Conservation (phyloP, 2,113 vertebrate genomes). For the Syngnathus typhle region DNA sequence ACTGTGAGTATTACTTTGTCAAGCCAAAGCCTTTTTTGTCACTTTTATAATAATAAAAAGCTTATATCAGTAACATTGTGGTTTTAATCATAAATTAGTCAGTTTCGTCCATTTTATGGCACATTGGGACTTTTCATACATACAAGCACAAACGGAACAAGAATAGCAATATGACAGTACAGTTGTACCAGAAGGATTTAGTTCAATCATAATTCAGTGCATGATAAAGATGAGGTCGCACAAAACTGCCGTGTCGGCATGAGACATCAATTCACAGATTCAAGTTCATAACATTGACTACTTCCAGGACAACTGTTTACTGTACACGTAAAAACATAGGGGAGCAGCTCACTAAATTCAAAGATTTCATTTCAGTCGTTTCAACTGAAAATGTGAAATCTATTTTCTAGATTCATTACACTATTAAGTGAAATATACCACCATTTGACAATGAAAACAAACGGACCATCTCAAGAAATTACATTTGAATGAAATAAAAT, state of each 20-base stretch:
- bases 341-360: not conserved
- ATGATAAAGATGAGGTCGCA: slow-evolving; percentile 3
- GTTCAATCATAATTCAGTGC: slow-evolving; percentile 20
- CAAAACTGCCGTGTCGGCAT: slow-evolving; percentile 9
- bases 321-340: slow-evolving; percentile 1
- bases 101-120: slow-evolving; percentile 49
- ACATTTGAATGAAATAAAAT: too few species aligned
- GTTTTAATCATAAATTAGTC: slow-evolving; percentile 21
- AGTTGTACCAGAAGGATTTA: slow-evolving; percentile 3
- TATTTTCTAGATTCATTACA: not conserved
- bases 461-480: too few species aligned
- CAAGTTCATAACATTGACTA: not conserved
- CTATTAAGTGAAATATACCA: not conserved
- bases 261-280: slow-evolving; percentile 19
- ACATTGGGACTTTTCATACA: slow-evolving; percentile 38
- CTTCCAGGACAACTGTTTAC: slow-evolving; percentile 9
- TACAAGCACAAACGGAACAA: slow-evolving; percentile 26
- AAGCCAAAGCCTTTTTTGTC: slow-evolving; percentile 8
- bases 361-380: not conserved
- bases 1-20: slow-evolving; percentile 23
- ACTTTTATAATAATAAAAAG: slow-evolving; percentile 37
- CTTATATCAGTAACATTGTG: slow-evolving; percentile 3
- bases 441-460: too few species aligned
- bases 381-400: not conserved
- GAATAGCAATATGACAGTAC: slow-evolving; percentile 10